Base-by-base conservation (phyloP, 2,113 vertebrate genomes). In the Pimephales promelas region DNA sequence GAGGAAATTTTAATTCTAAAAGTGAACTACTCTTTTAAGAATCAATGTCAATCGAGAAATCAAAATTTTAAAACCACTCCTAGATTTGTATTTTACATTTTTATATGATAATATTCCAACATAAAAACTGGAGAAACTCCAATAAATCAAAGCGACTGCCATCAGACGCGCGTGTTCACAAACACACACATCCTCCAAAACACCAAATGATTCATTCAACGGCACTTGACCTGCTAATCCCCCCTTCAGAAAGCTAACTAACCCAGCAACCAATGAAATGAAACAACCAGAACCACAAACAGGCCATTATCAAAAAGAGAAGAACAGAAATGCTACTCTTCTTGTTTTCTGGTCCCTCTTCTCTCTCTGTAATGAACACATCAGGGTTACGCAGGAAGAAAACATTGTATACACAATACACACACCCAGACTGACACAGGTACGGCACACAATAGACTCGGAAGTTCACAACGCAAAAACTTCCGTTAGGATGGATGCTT, bases 301-400 rank as follows among this genome's bases (percentile, higher is more conserved):
- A 40, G 64, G 34, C 40, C 28, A 10, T 62, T 64, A 10, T 59
- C 34, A 28, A 75, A n/a, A 56, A 54, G 56, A 56, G 70, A 28
- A 45, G 52, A 57, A 45, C 6, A 81, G 76, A 81, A 79, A 88
- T 62, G 81, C 54, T 20, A 79, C 78, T 45, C 8, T 64, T 82
- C 84, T 68, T 77, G 84, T 88, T 88, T 52, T 68, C 28, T 49
- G 56, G 40, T 54, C 52, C 52, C 52, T 66, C 26, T 43, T 40
- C 54, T 36, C 57, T n/a, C 49, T 66, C 31, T 62, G 36, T 18
- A 18, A 56, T 34, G 22, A 34, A 82, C 52, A 82, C 36, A 1
- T 70, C 40, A 31, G 47, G 28, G 28, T 7, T n/a, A 5, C 28
- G 36, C 47, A 70, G 66, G 66, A 70, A 70, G 66, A 70, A 34